phyloP scores from a whole-genome alignment of 2,113 vertebrate species.

The Bufo bufo region DNA sequence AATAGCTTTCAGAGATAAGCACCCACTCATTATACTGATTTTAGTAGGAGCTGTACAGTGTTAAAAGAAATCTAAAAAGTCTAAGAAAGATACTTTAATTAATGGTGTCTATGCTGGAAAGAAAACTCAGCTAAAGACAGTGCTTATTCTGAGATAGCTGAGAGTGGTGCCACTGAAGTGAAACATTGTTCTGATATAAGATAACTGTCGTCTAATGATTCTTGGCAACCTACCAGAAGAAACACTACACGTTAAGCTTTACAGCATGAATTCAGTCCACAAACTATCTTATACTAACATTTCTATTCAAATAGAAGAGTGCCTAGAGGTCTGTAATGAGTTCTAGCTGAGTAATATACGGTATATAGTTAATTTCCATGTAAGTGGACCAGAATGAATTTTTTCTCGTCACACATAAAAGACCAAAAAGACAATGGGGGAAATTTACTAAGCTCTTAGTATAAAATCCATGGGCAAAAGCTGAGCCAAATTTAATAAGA shows the following conservation, averaged over 20 bases:
- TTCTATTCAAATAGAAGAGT: not conserved
- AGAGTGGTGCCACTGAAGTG: not conserved
- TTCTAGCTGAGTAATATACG: not conserved
- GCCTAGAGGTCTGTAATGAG: not conserved
- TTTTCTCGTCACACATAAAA: not conserved
- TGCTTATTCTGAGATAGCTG: not conserved
- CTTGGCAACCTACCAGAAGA: not conserved
- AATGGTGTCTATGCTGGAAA: not conserved
- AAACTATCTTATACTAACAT: not conserved
- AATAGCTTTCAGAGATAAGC: not conserved
- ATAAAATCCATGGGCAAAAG: no score
- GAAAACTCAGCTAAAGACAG: not conserved
- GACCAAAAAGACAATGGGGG: not conserved
- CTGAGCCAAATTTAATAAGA: no score
- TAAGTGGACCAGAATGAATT: not conserved
- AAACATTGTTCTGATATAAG: conserved; percentile 4
- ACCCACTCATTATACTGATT: not conserved
- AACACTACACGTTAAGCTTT: not conserved
- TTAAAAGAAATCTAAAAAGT: not conserved
- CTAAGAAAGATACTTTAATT: not conserved
- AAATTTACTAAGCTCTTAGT: no score
- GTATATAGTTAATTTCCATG: not conserved
- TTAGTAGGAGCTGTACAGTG: not conserved
- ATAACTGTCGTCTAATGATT: not conserved
- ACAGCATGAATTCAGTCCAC: not conserved